Conservation (phyloP, 2,113 vertebrate genomes). For the Melanotaenia duboulayi region DNA sequence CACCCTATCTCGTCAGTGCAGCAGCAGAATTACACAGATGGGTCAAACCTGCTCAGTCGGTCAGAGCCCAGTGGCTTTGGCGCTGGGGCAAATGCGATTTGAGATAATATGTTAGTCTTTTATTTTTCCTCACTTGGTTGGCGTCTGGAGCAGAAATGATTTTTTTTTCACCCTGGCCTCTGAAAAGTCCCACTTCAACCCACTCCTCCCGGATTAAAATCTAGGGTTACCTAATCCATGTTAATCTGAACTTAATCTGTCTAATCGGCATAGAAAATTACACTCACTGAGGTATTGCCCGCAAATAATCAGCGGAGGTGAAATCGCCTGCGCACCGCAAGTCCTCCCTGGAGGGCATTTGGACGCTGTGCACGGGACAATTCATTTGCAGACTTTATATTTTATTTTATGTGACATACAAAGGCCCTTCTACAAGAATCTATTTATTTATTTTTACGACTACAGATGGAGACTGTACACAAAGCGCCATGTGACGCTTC, state of each 20-base stretch:
- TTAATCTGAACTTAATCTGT: constrained; percentile 79
- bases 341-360: constrained; percentile 59
- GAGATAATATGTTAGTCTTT: constrained; percentile 31
- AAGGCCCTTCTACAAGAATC: constrained; percentile 30
- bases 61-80: constrained; percentile 11
- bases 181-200: constrained; percentile 58
- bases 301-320: constrained; percentile 67
- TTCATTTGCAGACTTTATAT: constrained; percentile 32
- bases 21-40: constrained; percentile 47
- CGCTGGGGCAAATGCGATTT: constrained; percentile 23
- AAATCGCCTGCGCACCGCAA: constrained; percentile 39
- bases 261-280: constrained; percentile 73
- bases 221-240: constrained; percentile 76
- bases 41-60: constrained; percentile 48
- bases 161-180: constrained; percentile 6
- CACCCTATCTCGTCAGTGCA: constrained; percentile 37
- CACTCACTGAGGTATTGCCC: constrained; percentile 58
- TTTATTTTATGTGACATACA: background rate
- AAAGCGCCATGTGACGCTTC: constrained; percentile 46
- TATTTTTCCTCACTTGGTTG: constrained; percentile 14
- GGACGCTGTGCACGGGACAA: constrained; percentile 41
- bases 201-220: constrained; percentile 69
- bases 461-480: constrained; percentile 48
- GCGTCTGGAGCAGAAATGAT: constrained; percentile 14
- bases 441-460: background rate